phyloP scores from a whole-genome alignment of 2,888 invertebrate genomes.

The Beris morrisii region DNA sequence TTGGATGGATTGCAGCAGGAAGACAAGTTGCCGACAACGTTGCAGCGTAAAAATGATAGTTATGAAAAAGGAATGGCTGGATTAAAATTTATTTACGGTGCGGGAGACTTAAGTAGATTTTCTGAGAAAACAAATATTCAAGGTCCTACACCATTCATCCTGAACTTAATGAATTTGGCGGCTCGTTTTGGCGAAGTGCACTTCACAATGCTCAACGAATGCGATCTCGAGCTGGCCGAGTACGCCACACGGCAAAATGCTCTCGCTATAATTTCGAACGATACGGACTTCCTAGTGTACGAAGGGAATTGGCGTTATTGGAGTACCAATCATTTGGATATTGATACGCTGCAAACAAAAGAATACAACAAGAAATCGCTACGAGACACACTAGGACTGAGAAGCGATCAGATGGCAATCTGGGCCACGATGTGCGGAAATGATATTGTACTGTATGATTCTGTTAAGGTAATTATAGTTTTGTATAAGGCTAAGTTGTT shows the following conservation, averaged over 20 bases:
- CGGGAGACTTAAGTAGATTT: neutral
- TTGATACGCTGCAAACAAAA: slow-evolving; percentile 16
- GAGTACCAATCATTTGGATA: slow-evolving; percentile 27
- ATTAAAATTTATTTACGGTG: neutral
- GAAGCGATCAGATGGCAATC: slow-evolving; percentile 29
- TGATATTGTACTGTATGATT: slow-evolving; percentile 29
- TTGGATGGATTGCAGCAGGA: slow-evolving; percentile 12
- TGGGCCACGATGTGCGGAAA: slow-evolving; percentile 38
- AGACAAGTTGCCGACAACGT: slow-evolving; percentile 8
- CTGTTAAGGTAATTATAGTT: slow-evolving; percentile 11
- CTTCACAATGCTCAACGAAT: slow-evolving; percentile 29
- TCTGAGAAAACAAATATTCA: neutral
- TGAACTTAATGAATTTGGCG: slow-evolving; percentile 22
- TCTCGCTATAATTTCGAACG: slow-evolving; percentile 36
- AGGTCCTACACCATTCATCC: slow-evolving; percentile 9
- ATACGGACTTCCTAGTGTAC: slow-evolving; percentile 39
- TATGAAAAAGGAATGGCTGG: slow-evolving; percentile 8
- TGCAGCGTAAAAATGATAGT: slow-evolving; percentile 6
- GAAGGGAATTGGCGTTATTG: slow-evolving; percentile 36
- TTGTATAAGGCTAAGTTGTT: neutral
- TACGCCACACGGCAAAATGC: slow-evolving; percentile 33
- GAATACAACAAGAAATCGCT: slow-evolving; percentile 34
- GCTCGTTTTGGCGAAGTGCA: slow-evolving; percentile 14
- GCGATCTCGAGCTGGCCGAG: slow-evolving; percentile 38
- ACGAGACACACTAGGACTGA: slow-evolving; percentile 16